phyloP scores from a whole-genome alignment of 2,113 vertebrate species.

The Amblyornis subalaris region DNA sequence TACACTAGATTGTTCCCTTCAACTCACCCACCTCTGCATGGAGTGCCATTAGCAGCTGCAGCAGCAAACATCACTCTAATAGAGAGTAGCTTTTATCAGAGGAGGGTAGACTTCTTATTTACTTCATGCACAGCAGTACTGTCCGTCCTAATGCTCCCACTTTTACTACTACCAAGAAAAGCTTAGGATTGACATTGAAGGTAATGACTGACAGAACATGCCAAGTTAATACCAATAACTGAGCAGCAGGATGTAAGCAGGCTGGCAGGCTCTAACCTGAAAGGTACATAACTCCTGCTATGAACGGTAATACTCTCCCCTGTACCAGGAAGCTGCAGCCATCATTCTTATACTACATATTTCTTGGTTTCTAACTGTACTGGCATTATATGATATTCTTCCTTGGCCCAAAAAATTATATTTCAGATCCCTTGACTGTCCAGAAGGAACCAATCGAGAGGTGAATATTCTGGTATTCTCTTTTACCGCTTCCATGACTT shows the following conservation, averaged over 20 bases:
- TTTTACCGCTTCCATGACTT: background rate
- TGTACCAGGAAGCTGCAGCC: background rate
- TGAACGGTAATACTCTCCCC: background rate
- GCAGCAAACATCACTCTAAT: background rate
- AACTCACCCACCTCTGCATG: background rate
- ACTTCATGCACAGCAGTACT: background rate
- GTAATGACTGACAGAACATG: background rate
- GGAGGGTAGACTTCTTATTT: background rate
- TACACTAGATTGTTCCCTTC: background rate
- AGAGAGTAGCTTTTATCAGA: background rate
- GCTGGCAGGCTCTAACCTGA: background rate
- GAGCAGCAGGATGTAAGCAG: background rate
- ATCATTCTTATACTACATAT: background rate
- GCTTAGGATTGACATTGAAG: background rate
- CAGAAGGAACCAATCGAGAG: background rate
- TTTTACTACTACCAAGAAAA: background rate
- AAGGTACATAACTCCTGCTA: background rate
- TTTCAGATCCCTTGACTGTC: background rate
- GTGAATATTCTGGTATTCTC: background rate
- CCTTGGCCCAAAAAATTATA: background rate
- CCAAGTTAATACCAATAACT: slow-evolving; percentile 1
- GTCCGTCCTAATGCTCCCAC: background rate
- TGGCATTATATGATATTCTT: background rate
- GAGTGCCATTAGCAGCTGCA: background rate
- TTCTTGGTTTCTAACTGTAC: background rate